phyloP scores from a whole-genome alignment of 2,797 vertebrate species.

The Labeo calbasu region DNA sequence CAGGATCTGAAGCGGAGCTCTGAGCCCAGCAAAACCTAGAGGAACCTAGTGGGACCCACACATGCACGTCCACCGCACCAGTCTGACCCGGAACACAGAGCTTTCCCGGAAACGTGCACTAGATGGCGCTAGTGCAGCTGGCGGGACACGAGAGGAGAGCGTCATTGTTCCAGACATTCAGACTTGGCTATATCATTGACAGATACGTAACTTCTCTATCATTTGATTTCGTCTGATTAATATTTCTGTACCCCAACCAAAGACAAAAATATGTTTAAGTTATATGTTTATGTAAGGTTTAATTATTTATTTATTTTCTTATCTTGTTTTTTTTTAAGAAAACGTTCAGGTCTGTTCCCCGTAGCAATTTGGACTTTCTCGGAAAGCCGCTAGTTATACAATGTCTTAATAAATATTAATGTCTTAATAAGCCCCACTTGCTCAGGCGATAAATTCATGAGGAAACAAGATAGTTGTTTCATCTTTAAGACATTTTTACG shows the following conservation, averaged over 20 bases:
- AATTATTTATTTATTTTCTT: not conserved
- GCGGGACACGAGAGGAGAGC: slow-evolving; percentile 40
- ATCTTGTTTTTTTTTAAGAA: not conserved
- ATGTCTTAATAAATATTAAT: slow-evolving; percentile 15
- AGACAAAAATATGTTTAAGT: slow-evolving; percentile 39
- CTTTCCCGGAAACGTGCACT: slow-evolving; percentile 67
- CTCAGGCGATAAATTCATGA: slow-evolving; percentile 8
- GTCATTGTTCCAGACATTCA: slow-evolving; percentile 11
- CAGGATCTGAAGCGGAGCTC: slow-evolving; percentile 74
- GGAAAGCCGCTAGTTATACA: slow-evolving; percentile 26
- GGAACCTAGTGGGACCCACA: slow-evolving; percentile 36
- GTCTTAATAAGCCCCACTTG: slow-evolving; percentile 20
- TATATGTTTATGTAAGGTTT: slow-evolving; percentile 28
- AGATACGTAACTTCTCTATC: slow-evolving; percentile 7
- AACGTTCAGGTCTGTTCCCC: slow-evolving; percentile 3
- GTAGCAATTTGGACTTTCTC: slow-evolving; percentile 36
- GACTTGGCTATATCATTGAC: slow-evolving; percentile 8
- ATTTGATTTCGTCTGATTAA: slow-evolving; percentile 35
- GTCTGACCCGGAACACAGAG: slow-evolving; percentile 79
- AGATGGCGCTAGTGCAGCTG: slow-evolving; percentile 63
- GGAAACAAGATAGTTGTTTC: not conserved
- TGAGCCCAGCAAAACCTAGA: slow-evolving; percentile 38
- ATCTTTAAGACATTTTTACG: slow-evolving; percentile 21
- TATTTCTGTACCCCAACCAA: slow-evolving; percentile 53
- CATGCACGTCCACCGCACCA: slow-evolving; percentile 64